Evolutionary conservation across 2,888 invertebrate species (phyloP).

Genomic region (Ceramica pisi): DNA sequence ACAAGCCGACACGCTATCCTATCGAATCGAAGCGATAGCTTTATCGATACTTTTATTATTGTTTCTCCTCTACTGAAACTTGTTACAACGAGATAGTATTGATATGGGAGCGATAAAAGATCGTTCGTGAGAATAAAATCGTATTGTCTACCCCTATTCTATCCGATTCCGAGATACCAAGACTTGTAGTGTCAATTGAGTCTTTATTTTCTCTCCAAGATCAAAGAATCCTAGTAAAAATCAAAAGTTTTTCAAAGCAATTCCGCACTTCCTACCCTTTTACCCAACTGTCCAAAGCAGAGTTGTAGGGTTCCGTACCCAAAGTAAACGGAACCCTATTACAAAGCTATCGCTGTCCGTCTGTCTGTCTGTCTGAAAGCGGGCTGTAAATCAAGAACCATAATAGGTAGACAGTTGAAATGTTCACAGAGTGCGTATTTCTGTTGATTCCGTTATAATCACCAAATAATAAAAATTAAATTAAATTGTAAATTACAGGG

Average conservation of each 20-base stretch:
- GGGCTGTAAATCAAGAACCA: too few species aligned
- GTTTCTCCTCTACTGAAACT: slow-evolving; percentile 34
- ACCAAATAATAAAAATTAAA: too few species aligned
- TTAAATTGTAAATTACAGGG: too few species aligned
- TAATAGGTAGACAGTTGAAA: too few species aligned
- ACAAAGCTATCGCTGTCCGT: too few species aligned
- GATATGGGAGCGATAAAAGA: slow-evolving; percentile 42
- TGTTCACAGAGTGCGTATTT: too few species aligned
- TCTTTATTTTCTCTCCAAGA: slow-evolving; percentile 27
- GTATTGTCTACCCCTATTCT: slow-evolving; percentile 22
- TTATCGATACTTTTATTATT: slow-evolving; percentile 44
- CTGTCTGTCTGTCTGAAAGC: too few species aligned
- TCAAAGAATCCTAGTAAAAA: slow-evolving; percentile 7
- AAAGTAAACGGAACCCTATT: too few species aligned
- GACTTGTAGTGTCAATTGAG: slow-evolving; percentile 29
- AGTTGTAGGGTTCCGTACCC: neutral
- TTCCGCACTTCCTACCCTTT: slow-evolving; percentile 15
- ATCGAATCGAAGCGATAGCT: slow-evolving; percentile 22
- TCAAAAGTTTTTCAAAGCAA: slow-evolving; percentile 13
- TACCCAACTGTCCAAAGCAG: neutral
- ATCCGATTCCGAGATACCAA: slow-evolving; percentile 15
- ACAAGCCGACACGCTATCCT: slow-evolving; percentile 5
- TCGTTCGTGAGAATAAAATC: slow-evolving; percentile 33
- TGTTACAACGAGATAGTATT: slow-evolving; percentile 47
- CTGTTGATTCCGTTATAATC: too few species aligned